Conservation (phyloP, 2,888 invertebrate genomes). For the Homarus gammarus region DNA sequence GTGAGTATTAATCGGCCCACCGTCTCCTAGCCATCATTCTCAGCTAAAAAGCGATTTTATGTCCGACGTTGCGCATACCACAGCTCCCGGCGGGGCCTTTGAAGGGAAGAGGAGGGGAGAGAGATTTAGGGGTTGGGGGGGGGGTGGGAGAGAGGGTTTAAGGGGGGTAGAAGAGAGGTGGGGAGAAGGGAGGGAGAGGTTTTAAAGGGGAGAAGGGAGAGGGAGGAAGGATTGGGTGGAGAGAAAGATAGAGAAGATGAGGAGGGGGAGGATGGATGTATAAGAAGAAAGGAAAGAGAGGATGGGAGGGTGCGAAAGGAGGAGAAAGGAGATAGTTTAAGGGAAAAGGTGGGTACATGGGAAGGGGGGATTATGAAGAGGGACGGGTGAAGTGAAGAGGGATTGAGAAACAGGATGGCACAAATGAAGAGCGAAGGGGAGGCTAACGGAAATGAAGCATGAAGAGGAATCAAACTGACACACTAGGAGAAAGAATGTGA, state of each 20-base stretch:
- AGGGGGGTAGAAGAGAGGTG: neutral
- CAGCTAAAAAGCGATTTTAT: constrained; percentile 14
- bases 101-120: neutral
- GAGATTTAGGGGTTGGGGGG: neutral
- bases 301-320: neutral
- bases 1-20: neutral
- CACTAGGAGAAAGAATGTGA: neutral
- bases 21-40: neutral
- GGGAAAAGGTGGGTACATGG: neutral
- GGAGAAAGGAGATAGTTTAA: neutral
- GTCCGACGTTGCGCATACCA: neutral
- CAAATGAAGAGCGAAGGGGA: neutral
- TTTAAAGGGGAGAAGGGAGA: neutral
- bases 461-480: too few relatives aligned
- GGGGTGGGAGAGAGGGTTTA: neutral
- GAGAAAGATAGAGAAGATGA: neutral
- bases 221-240: neutral
- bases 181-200: neutral
- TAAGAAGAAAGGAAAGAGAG: neutral
- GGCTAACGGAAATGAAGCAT: neutral
- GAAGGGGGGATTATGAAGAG: neutral
- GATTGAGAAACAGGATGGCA: neutral
- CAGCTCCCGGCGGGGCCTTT: constrained; percentile 1
- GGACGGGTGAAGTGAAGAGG: neutral
- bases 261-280: too few relatives aligned